Conservation (phyloP, 2,113 vertebrate genomes). For the Aphyosemion australe region DNA sequence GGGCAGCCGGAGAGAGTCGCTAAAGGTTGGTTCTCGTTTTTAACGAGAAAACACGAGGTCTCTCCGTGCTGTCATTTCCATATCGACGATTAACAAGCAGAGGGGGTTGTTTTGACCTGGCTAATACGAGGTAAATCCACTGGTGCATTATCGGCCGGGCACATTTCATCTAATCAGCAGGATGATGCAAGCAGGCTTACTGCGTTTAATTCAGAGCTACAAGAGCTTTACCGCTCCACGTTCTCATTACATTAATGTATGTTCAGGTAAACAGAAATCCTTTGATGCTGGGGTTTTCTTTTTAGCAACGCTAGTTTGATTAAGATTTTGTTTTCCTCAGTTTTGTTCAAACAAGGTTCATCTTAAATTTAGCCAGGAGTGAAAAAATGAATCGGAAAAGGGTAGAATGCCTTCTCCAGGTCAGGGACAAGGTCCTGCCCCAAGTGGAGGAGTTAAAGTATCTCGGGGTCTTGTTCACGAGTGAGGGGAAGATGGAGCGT, state of each 20-base stretch:
- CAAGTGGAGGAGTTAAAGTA: no score
- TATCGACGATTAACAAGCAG: constrained; percentile 68
- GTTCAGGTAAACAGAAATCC: constrained; percentile 44
- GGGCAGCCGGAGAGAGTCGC: constrained; percentile 22
- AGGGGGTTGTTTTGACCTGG: constrained; percentile 69
- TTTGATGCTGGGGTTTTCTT: constrained; percentile 41
- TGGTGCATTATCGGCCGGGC: constrained; percentile 77
- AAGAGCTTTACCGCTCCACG: constrained; percentile 56
- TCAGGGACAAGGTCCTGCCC: no score
- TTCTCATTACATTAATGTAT: constrained; percentile 59
- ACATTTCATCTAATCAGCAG: constrained; percentile 81
- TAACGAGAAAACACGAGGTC: constrained; percentile 60
- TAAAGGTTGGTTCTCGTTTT: constrained; percentile 45
- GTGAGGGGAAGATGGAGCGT: no score
- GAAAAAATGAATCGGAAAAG: no score
- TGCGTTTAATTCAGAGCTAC: constrained; percentile 76
- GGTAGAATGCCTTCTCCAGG: no score
- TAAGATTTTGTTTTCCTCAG: constrained; percentile 26
- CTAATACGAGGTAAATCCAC: constrained; percentile 77
- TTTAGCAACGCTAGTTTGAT: constrained; percentile 17
- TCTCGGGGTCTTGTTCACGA: no score
- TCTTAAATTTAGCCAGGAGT: no score
- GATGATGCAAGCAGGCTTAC: constrained; percentile 76
- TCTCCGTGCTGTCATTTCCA: constrained; percentile 51
- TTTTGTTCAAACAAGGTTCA: constrained; percentile 10